Evolutionary conservation across 2,888 invertebrate genomes (phyloP).

Genomic region (Sycophila texana): DNA sequence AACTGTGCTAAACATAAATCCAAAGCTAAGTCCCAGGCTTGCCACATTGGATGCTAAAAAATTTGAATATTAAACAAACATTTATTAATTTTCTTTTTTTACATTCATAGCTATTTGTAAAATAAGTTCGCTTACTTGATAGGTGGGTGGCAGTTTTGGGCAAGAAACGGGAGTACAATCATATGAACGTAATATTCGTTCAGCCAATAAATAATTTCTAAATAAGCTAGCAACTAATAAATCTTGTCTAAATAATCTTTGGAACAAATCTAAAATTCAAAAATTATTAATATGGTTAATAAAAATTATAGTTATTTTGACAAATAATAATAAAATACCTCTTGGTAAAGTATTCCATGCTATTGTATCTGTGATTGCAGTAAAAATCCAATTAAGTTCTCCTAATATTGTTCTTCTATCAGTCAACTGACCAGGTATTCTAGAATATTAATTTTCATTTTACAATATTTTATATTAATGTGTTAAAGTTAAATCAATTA

Average conservation of each 20-base stretch:
- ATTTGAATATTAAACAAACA: constrained; percentile 1
- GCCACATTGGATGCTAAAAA: constrained; percentile 90
- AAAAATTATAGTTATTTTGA: constrained; percentile 6
- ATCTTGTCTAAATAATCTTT: constrained; percentile 97
- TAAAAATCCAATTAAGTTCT: constrained; percentile 99
- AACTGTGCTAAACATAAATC: constrained; percentile 95
- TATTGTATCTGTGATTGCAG: constrained; percentile 99
- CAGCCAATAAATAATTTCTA: constrained; percentile 97
- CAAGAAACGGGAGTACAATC: constrained; percentile 97
- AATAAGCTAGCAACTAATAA: constrained; percentile 98
- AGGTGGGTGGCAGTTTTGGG: constrained; percentile 94
- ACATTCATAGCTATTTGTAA: not conserved
- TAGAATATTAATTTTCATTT: constrained; percentile 70
- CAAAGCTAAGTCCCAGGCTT: constrained; percentile 97
- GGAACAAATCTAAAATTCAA: constrained; percentile 86
- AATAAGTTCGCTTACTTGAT: constrained; percentile 77
- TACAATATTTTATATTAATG: not conserved
- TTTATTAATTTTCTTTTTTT: constrained; percentile 25
- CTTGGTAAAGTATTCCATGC: constrained; percentile 98
- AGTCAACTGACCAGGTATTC: constrained; percentile 95
- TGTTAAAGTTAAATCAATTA: not conserved
- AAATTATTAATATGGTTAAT: constrained; percentile 1
- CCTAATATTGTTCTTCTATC: constrained; percentile 98
- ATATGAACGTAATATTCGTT: constrained; percentile 95
- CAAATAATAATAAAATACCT: constrained; percentile 75